Conservation (phyloP, 2,113 vertebrate species). For the Dasyurus viverrinus region DNA sequence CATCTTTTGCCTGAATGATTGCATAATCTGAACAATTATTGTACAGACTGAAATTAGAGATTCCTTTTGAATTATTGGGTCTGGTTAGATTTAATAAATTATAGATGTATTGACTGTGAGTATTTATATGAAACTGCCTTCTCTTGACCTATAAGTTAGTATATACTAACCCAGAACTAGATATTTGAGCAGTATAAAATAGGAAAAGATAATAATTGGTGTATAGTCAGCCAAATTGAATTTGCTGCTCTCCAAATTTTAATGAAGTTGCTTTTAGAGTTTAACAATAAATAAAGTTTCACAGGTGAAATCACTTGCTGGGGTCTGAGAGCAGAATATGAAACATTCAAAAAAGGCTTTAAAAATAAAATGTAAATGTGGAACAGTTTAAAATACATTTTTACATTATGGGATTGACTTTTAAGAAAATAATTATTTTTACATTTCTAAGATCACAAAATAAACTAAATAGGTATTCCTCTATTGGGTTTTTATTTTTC, state of each 20-base stretch:
- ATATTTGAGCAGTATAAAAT: constrained; percentile 30
- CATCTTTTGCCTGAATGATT: background rate
- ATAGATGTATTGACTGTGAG: constrained; percentile 43
- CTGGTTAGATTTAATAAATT: constrained; percentile 47
- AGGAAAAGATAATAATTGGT: constrained; percentile 30
- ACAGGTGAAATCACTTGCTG: constrained; percentile 15
- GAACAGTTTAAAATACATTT: constrained; percentile 23
- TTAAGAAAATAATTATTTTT: constrained; percentile 26
- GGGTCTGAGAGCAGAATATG: constrained; percentile 31
- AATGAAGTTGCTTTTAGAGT: constrained; percentile 25
- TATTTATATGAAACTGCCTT: constrained; percentile 54
- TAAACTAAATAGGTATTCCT: constrained; percentile 34
- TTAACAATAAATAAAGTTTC: constrained; percentile 41
- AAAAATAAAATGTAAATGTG: constrained; percentile 43
- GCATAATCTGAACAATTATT: constrained; percentile 28
- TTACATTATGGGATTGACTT: constrained; percentile 43
- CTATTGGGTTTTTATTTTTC: constrained; percentile 14
- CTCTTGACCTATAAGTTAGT: constrained; percentile 25
- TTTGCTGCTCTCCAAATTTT: constrained; percentile 34
- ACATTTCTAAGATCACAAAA: constrained; percentile 13
- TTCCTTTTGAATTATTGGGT: constrained; percentile 45
- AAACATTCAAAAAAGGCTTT: constrained; percentile 33
- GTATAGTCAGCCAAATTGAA: constrained; percentile 23
- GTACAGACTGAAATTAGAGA: constrained; percentile 35
- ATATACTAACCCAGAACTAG: constrained; percentile 29